These are phyloP conservation scores for Tenualosa ilisha DNA, from an alignment of 2,797 vertebrate genomes.

Conservation along the genomic window DNA sequence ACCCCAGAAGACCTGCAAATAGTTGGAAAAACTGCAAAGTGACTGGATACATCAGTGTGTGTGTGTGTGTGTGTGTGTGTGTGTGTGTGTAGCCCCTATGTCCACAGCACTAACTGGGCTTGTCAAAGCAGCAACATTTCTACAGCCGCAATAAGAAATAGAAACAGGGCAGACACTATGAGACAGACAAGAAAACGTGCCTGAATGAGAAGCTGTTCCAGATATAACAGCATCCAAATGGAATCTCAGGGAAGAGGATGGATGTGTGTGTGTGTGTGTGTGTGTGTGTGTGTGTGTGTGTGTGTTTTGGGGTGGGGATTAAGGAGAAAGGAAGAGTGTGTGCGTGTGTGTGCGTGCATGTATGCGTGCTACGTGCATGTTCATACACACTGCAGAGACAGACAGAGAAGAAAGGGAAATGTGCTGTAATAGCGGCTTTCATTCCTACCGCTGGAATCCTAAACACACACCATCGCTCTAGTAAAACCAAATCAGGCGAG, in stretches of 20 bases:
- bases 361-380: too few species aligned
- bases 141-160: not conserved
- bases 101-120: not conserved
- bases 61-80: not conserved
- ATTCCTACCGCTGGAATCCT: conserved; percentile 44
- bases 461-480: conserved; percentile 42
- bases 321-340: too few species aligned
- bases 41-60: not conserved
- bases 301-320: too few species aligned
- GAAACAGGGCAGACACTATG: not conserved
- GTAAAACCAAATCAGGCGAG: conserved; percentile 42
- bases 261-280: too few species aligned
- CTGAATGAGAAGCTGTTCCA: not conserved
- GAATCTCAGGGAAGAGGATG: too few species aligned
- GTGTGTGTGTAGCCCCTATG: too few species aligned
- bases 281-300: too few species aligned
- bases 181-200: not conserved
- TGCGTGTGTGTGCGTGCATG: too few species aligned
- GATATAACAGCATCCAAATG: too few species aligned
- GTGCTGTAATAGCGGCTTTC: too few species aligned
- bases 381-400: conserved; percentile 47
- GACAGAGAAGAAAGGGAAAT: conserved; percentile 48
- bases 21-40: not conserved
- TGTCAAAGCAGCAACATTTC: not conserved
- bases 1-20: not conserved